phyloP scores from a whole-genome alignment of 2,797 vertebrate species.

The Spinibarbus caldwelli region DNA sequence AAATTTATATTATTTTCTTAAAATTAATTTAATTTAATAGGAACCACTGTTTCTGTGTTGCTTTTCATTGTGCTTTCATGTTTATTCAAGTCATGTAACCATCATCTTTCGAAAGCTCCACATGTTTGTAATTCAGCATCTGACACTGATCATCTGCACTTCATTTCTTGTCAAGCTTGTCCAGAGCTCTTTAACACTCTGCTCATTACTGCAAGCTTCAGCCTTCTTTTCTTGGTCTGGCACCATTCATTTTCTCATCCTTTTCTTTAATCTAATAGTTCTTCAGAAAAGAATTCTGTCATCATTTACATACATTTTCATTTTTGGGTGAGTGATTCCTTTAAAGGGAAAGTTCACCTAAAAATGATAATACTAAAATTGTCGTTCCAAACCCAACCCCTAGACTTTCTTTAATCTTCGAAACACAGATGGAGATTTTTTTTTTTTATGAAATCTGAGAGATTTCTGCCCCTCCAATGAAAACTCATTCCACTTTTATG shows the following conservation, averaged over 20 bases:
- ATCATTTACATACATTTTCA: neutral
- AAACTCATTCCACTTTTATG: neutral
- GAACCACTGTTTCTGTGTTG: neutral
- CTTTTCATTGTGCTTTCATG: neutral
- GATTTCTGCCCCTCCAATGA: neutral
- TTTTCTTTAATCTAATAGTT: neutral
- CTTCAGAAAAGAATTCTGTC: neutral
- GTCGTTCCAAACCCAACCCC: neutral
- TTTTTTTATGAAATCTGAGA: neutral
- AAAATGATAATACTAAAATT: neutral
- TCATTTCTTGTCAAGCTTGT: slow-evolving; percentile 33
- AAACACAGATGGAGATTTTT: neutral
- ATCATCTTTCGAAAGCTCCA: slow-evolving; percentile 8
- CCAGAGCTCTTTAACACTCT: neutral
- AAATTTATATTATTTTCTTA: neutral
- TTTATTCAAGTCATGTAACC: neutral
- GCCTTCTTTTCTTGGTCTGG: neutral
- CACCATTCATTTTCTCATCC: neutral
- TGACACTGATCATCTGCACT: slow-evolving; percentile 7
- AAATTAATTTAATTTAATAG: neutral
- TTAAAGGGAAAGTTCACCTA: neutral
- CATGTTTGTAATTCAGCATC: slow-evolving; percentile 10
- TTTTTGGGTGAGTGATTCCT: neutral
- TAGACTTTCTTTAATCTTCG: neutral
- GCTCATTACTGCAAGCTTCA: neutral